These are phyloP conservation scores for Phalacrocorax brasilianus DNA, from an alignment of 2,113 vertebrate species.

Conservation along the genomic window DNA sequence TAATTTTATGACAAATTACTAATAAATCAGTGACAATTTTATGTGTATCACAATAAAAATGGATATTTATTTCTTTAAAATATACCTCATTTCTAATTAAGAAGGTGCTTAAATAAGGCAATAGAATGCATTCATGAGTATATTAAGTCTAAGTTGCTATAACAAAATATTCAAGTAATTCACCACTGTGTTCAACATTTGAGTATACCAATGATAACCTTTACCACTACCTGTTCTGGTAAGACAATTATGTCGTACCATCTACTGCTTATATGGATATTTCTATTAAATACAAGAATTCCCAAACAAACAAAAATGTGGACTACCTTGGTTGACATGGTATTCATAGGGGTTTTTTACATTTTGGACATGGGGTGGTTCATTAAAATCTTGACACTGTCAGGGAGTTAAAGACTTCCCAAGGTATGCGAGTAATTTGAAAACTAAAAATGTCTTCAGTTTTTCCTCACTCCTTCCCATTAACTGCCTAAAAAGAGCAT, in stretches of 20 bases:
- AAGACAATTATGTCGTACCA: not conserved
- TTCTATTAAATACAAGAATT: not conserved
- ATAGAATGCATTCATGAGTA: not conserved
- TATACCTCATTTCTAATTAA: not conserved
- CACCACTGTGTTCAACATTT: not conserved
- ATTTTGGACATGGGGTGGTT: not conserved
- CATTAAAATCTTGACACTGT: not conserved
- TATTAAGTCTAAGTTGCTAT: not conserved
- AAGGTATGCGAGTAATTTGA: not conserved
- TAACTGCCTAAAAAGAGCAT: not conserved
- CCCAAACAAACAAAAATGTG: not conserved
- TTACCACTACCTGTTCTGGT: not conserved
- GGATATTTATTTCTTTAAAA: conserved; percentile 15
- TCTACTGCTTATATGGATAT: not conserved
- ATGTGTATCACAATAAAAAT: not conserved
- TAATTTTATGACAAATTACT: conserved; percentile 4
- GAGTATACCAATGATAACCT: not conserved
- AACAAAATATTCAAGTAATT: not conserved
- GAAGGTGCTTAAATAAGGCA: not conserved
- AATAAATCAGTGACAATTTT: conserved; percentile 3
- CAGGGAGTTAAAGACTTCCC: not conserved
- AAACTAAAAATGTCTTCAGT: not conserved
- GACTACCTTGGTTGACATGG: not conserved
- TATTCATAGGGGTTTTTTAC: rapidly evolving
- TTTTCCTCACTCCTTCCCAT: not conserved